phyloP scores from a whole-genome alignment of 2,113 vertebrate genomes.

The Puntigrus tetrazona region DNA sequence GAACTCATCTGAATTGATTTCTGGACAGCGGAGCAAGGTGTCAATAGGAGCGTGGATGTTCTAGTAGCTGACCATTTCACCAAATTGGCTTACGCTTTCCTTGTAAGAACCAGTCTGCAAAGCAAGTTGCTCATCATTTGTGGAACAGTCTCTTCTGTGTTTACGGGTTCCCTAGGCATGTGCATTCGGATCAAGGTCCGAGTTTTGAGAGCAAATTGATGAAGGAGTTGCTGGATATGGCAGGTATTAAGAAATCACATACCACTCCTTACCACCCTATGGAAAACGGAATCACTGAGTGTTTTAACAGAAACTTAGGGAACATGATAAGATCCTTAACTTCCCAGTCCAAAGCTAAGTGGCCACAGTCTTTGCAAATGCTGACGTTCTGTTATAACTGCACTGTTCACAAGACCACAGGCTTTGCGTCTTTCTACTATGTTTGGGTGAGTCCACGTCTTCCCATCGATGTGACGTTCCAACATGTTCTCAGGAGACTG shows the following conservation, averaged over 20 bases:
- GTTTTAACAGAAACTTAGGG: not conserved
- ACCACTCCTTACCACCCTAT: not conserved
- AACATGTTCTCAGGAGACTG: not conserved
- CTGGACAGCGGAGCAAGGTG: no score
- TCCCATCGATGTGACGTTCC: not conserved
- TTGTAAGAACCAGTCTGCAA: constrained; percentile 2
- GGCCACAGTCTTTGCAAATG: constrained; percentile 5
- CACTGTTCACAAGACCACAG: constrained; percentile 4
- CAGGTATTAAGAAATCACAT: not conserved
- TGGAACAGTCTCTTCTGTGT: constrained; percentile 7
- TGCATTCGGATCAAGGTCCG: not conserved
- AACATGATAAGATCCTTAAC: not conserved
- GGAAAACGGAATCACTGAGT: not conserved
- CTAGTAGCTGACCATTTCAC: constrained; percentile 5
- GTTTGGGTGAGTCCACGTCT: not conserved
- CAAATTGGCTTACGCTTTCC: not conserved
- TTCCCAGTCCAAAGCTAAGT: not conserved
- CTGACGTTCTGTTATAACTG: constrained; percentile 4
- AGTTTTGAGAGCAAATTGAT: not conserved
- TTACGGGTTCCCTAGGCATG: not conserved
- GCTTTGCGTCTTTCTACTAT: not conserved
- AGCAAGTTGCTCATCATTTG: not conserved
- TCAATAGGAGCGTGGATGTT: no score
- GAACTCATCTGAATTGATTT: no score
- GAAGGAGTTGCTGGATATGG: not conserved